phyloP scores from a whole-genome alignment of 1,140 invertebrate species.

The Brachionus koreanus region DNA sequence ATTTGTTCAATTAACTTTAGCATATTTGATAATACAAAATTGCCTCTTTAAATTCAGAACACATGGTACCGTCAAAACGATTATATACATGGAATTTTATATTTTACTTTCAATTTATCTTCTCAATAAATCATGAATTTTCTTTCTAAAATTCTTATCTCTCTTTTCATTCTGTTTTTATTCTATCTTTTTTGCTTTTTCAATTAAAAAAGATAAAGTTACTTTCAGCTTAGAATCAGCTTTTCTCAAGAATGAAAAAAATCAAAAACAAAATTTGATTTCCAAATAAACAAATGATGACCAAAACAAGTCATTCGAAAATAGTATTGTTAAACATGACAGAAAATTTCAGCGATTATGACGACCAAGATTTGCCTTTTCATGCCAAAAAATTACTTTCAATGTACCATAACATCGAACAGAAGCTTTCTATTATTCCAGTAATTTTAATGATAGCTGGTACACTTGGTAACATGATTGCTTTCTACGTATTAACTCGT shows the following conservation, averaged over 20 bases:
- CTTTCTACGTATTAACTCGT: constrained; percentile 32
- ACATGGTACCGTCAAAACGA: constrained; percentile 27
- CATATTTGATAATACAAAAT: background rate
- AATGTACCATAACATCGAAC: constrained; percentile 19
- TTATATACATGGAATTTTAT: background rate
- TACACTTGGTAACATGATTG: constrained; percentile 29
- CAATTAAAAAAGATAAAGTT: background rate
- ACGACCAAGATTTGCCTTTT: background rate
- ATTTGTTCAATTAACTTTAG: constrained; percentile 4
- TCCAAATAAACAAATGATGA: background rate
- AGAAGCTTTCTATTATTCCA: constrained; percentile 32
- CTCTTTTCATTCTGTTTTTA: background rate
- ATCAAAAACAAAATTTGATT: background rate
- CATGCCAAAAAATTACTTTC: background rate
- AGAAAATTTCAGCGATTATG: background rate
- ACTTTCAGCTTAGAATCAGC: background rate
- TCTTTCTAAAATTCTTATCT: background rate
- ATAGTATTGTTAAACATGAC: background rate
- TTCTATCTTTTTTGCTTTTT: background rate
- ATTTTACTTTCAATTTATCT: background rate
- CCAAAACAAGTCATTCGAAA: background rate
- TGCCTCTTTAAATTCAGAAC: background rate
- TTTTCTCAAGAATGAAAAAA: background rate
- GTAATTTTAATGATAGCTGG: constrained; percentile 33
- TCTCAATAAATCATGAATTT: constrained; percentile 3